Percentiles rank a stretch among this genome's conserved stretches.
These are phyloP conservation scores for Theodoxus fluviatilis DNA, from an alignment of 2,888 invertebrate species.

Conservation along the genomic window DNA sequence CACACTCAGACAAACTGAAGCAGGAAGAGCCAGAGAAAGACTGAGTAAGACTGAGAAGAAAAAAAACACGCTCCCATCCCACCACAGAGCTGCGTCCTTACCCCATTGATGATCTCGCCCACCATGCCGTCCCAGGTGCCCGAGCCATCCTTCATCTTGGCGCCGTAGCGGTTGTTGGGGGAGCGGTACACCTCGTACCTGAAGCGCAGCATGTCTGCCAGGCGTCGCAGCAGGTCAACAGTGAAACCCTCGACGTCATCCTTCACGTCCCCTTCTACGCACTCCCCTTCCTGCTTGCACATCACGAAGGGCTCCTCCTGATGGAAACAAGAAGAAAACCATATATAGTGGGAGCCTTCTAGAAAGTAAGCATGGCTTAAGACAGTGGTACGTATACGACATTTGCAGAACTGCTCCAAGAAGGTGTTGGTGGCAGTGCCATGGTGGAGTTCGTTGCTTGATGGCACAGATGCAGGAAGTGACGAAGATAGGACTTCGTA, in stretches of 20 bases:
- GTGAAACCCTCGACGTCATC: conserved; percentile 50
- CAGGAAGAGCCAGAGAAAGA: too few relatives aligned
- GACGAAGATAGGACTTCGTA: neutral
- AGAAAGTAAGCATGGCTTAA: too few relatives aligned
- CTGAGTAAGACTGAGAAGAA: too few relatives aligned
- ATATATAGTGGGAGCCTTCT: too few relatives aligned
- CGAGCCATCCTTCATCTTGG: neutral
- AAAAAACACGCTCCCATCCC: too few relatives aligned
- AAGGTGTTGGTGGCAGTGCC: too few relatives aligned
- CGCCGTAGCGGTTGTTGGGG: conserved; percentile 43
- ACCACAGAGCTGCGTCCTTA: conserved; percentile 32
- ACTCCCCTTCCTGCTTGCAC: too few relatives aligned
- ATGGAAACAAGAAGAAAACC: too few relatives aligned
- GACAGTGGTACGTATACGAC: too few relatives aligned
- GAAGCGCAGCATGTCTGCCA: conserved; percentile 43
- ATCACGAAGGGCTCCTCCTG: conserved; percentile 57
- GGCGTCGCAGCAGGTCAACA: conserved; percentile 44
- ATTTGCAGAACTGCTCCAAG: too few relatives aligned
- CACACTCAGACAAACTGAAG: too few relatives aligned
- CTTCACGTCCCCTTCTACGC: conserved; percentile 40
- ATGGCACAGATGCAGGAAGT: neutral
- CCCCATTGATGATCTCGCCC: conserved; percentile 44
- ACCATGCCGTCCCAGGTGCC: conserved; percentile 52
- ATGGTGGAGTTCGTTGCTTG: neutral
- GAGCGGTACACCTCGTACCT: conserved; percentile 45